Evolutionary conservation across 1,140 invertebrate genomes (phyloP).

Genomic region (Magallana gigas): DNA sequence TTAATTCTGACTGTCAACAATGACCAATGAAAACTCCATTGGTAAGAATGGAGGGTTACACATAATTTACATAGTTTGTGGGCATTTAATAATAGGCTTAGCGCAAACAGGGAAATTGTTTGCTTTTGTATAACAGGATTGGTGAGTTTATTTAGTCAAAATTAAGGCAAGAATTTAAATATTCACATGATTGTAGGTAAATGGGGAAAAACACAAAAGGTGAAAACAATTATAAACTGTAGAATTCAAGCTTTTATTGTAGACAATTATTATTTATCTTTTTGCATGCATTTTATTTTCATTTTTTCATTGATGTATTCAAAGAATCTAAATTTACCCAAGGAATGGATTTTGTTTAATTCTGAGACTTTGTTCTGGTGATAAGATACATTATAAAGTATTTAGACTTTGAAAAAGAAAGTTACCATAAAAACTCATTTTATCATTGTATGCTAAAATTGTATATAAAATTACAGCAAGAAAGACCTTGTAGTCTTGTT

Average conservation of each 20-base stretch:
- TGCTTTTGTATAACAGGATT: constrained; percentile 8
- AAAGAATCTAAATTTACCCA: no score
- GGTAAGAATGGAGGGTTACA: neutral
- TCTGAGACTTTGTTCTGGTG: no score
- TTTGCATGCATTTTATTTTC: no score
- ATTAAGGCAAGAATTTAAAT: neutral
- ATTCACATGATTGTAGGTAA: neutral
- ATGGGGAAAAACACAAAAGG: neutral
- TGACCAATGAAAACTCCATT: constrained; percentile 7
- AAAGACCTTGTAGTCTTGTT: no score
- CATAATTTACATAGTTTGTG: constrained; percentile 33
- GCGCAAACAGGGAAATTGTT: constrained; percentile 8
- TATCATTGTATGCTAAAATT: neutral
- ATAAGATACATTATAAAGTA: no score
- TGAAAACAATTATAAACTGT: no score
- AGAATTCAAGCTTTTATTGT: no score
- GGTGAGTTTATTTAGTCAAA: neutral
- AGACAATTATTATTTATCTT: no score
- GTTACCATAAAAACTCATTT: neutral
- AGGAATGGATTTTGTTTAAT: no score
- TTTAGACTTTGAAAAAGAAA: neutral
- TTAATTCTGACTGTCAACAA: neutral
- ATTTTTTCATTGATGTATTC: no score
- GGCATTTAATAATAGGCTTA: constrained; percentile 36
- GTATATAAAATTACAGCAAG: no score